Evolutionary conservation across 1,140 invertebrate genomes (phyloP).

Genomic region (Hermetia illucens): DNA sequence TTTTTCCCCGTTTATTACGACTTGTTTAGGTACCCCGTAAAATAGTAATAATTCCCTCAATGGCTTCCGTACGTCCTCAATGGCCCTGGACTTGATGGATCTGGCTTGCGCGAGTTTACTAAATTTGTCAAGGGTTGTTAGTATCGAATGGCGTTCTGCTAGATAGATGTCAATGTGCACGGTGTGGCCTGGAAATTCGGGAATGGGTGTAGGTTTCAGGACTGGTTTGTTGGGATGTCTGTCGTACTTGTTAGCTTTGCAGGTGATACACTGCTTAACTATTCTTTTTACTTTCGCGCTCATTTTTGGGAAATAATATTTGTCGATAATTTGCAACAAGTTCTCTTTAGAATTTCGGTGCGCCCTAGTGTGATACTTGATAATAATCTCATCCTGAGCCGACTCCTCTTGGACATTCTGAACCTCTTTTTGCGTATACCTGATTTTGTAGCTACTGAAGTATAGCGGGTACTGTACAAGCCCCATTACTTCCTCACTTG

Average conservation of each 20-base stretch:
- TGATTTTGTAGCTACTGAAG: constrained; percentile 6
- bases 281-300: constrained; percentile 1
- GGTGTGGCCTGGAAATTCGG: constrained; percentile 5
- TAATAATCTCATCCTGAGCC: constrained; percentile 3
- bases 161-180: constrained; percentile 5
- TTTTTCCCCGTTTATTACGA: constrained; percentile 8
- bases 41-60: constrained; percentile 6
- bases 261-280: constrained; percentile 4
- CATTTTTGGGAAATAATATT: constrained; percentile 6
- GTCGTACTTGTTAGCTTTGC: constrained; percentile 6
- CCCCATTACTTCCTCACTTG: constrained; percentile 5
- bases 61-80: constrained; percentile 6
- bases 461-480: constrained; percentile 5
- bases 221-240: constrained; percentile 3
- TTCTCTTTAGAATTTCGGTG: constrained; percentile 7
- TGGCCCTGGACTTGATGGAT: constrained; percentile 8
- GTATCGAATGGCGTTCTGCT: constrained; percentile 2
- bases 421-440: constrained; percentile 5
- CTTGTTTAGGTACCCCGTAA: constrained; percentile 6
- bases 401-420: not conserved
- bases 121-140: constrained; percentile 10
- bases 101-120: constrained; percentile 8
- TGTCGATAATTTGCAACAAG: constrained; percentile 4
- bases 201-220: constrained; percentile 7
- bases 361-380: constrained; percentile 5